phyloP scores from a whole-genome alignment of 2,888 invertebrate species.

The Alsophila aescularia region DNA sequence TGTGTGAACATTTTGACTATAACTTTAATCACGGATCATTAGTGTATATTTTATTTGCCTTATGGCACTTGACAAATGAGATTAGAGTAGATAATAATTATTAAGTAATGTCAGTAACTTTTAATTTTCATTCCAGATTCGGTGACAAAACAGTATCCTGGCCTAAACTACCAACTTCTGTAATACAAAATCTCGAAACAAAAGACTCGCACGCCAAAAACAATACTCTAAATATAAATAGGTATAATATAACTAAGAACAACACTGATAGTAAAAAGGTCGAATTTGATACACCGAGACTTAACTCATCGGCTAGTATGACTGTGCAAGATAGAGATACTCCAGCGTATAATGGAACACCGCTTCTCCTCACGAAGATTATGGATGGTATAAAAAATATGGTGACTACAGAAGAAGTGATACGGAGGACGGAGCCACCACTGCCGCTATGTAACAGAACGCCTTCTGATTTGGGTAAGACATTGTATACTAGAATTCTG shows the following conservation, averaged over 20 bases:
- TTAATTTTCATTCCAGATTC: conserved; percentile 52
- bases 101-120: too few relatives aligned
- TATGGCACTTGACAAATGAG: too few relatives aligned
- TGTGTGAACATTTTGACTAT: too few relatives aligned
- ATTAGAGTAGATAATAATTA: too few relatives aligned
- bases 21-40: too few relatives aligned
- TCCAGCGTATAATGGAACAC: conserved; percentile 38
- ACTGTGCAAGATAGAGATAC: conserved; percentile 23
- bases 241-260: conserved; percentile 36
- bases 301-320: conserved; percentile 45
- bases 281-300: conserved; percentile 39
- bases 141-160: conserved; percentile 54
- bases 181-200: conserved; percentile 44
- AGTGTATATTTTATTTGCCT: too few relatives aligned
- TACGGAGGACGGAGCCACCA: conserved; percentile 54
- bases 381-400: conserved; percentile 60
- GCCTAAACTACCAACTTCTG: conserved; percentile 51
- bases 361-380: conserved; percentile 60
- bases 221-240: conserved; percentile 31
- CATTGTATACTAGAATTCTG: neutral
- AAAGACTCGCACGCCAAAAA: conserved; percentile 39
- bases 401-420: conserved; percentile 57
- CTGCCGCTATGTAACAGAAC: conserved; percentile 84
- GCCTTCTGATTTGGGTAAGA: conserved; percentile 87
- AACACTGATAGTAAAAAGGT: conserved; percentile 34